These are phyloP conservation scores for Lophochroa leadbeateri DNA, from an alignment of 2,113 vertebrate genomes.

Conservation along the genomic window DNA sequence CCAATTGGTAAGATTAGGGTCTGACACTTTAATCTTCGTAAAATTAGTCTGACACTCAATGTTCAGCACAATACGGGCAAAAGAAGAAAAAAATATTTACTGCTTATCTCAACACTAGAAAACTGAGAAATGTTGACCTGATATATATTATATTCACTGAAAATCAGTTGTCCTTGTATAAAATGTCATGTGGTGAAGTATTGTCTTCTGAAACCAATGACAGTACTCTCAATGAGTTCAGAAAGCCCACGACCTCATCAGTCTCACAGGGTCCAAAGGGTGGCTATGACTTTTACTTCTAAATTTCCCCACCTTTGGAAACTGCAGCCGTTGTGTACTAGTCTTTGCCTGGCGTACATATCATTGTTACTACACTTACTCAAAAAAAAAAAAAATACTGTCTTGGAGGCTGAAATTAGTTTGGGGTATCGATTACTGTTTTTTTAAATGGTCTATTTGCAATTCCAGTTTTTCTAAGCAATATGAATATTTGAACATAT, in stretches of 20 bases:
- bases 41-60: not conserved
- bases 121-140: not conserved
- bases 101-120: not conserved
- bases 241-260: not conserved
- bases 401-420: not conserved
- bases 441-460: not conserved
- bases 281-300: not conserved
- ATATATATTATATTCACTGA: not conserved
- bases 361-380: not conserved
- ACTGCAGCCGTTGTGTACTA: not conserved
- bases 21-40: not conserved
- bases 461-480: not conserved
- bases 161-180: not conserved
- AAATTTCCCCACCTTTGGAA: not conserved
- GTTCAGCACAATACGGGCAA: not conserved
- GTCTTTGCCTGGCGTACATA: not conserved
- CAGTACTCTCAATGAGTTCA: not conserved
- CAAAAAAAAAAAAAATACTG: not conserved
- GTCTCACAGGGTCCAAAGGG: accelerated
- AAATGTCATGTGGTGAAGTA: not conserved
- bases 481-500: not conserved
- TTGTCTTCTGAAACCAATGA: not conserved
- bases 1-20: not conserved
- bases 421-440: not conserved
- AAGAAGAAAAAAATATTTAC: not conserved